Evolutionary conservation across 2,797 vertebrate genomes (phyloP).

Genomic region (Vultur gryphus): DNA sequence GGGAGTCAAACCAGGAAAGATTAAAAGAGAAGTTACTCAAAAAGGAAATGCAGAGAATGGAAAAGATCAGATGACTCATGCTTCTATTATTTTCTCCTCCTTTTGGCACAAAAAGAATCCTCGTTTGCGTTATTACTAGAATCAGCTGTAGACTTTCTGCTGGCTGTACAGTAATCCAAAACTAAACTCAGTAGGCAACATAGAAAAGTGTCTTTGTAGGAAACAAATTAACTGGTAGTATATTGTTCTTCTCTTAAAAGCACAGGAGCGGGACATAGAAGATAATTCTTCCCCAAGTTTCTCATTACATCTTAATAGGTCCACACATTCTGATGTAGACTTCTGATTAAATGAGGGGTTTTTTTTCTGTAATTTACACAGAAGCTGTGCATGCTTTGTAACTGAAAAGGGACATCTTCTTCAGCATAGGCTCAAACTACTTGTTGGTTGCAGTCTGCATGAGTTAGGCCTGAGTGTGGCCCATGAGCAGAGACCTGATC

Average conservation of each 20-base stretch:
- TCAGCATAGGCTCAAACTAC: neutral
- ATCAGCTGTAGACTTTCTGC: neutral
- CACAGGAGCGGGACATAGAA: neutral
- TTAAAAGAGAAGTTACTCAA: conserved; percentile 7
- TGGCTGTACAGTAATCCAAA: neutral
- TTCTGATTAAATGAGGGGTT: neutral
- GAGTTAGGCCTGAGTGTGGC: neutral
- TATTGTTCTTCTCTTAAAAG: neutral
- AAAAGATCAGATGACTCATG: conserved; percentile 24
- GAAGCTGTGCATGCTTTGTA: neutral
- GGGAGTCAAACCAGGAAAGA: neutral
- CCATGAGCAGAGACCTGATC: neutral
- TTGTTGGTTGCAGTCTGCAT: neutral
- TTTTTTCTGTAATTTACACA: neutral
- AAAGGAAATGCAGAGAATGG: conserved; percentile 26
- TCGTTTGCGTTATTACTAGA: neutral
- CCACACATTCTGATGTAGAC: neutral
- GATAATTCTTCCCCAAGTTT: neutral
- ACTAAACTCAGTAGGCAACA: neutral
- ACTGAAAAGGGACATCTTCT: neutral
- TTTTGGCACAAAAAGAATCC: neutral
- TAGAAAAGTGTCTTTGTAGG: neutral
- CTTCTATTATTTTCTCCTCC: conserved; percentile 20
- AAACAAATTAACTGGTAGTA: neutral
- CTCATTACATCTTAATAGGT: neutral